These are phyloP conservation scores for Belgica antarctica DNA, from an alignment of 2,888 invertebrate species.

Conservation along the genomic window DNA sequence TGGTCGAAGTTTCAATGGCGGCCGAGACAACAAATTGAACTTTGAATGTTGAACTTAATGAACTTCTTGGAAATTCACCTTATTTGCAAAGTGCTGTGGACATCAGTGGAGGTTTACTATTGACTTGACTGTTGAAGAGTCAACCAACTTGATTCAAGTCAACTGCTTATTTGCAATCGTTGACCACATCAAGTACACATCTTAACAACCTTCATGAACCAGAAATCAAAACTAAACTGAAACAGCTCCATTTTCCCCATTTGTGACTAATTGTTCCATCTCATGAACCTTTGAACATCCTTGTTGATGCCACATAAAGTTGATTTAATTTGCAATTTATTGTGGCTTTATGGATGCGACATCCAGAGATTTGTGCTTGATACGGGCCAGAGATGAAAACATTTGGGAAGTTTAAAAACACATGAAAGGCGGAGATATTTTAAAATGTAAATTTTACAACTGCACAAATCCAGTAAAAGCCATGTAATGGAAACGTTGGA, in stretches of 20 bases:
- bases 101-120: too few relatives aligned
- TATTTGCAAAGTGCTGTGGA: too few relatives aligned
- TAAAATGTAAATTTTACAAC: slow-evolving; percentile 24
- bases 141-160: background rate
- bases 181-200: background rate
- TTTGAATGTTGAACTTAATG: too few relatives aligned
- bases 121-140: too few relatives aligned
- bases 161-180: background rate
- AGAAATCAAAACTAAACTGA: background rate
- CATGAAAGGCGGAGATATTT: slow-evolving; percentile 38
- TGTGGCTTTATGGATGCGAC: slow-evolving; percentile 25
- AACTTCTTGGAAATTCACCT: too few relatives aligned
- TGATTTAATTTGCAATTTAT: slow-evolving; percentile 39
- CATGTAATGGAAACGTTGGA: slow-evolving; percentile 22
- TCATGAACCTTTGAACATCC: background rate
- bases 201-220: background rate
- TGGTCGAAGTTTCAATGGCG: too few relatives aligned
- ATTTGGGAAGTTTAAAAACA: too few relatives aligned
- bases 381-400: background rate
- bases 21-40: too few relatives aligned
- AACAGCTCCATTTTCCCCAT: background rate
- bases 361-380: background rate
- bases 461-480: background rate
- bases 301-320: background rate
- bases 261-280: background rate